These are phyloP conservation scores for Budorcas taxicolor DNA, from an alignment of 2,113 vertebrate genomes.

Conservation along the genomic window DNA sequence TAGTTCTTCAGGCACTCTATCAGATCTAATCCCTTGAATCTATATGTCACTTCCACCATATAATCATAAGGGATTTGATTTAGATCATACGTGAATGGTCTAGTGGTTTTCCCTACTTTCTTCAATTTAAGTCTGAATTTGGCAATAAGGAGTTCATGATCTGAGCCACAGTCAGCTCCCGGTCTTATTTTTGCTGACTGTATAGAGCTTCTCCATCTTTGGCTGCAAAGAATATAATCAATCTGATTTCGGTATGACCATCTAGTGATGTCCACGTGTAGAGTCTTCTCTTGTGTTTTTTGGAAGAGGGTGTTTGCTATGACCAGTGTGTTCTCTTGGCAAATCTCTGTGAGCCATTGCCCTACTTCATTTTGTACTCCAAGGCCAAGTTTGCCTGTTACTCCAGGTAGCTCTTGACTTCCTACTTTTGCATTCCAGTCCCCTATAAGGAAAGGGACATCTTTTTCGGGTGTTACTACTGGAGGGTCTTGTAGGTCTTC, in stretches of 20 bases:
- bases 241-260: not conserved
- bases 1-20: not conserved
- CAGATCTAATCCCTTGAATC: not conserved
- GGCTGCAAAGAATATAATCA: not conserved
- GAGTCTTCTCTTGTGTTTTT: not conserved
- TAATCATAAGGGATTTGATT: not conserved
- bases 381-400: not conserved
- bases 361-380: not conserved
- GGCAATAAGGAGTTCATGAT: not conserved
- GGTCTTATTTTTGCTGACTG: not conserved
- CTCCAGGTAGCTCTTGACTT: not conserved
- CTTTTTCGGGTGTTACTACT: not conserved
- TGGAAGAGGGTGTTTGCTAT: not conserved
- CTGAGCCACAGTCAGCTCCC: not conserved
- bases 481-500: not conserved
- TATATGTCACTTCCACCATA: not conserved
- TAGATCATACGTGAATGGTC: not conserved
- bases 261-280: not conserved
- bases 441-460: not conserved
- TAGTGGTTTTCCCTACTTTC: not conserved
- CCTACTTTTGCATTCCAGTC: not conserved
- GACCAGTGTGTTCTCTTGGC: not conserved
- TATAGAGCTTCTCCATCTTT: not conserved
- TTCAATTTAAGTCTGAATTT: not conserved
- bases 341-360: not conserved